Evolutionary conservation across 2,888 invertebrate species (phyloP), one percentile per base, ranked within the genome.

Genomic region (Apotomis turbidana): DNA sequence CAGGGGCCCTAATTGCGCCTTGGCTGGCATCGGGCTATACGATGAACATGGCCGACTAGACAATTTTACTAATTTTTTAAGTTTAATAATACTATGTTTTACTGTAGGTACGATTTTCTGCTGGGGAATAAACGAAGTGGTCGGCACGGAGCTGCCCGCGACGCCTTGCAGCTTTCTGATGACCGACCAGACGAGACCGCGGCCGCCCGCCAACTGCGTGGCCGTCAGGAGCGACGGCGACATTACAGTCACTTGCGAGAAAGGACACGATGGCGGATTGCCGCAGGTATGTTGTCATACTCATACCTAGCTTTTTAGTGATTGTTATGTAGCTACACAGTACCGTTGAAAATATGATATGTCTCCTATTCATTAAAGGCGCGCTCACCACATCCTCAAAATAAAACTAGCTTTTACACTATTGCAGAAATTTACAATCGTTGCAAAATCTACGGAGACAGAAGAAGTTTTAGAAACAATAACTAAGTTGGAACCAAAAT

Each of bases 371-470:
- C 27, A 27, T 27, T 27, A 27, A 27, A 27, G 27, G 27, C 27
- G 27, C 27, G 2, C 27, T 27, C 2, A 27, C 27, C 2, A 27
- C 27, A 27, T 27, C 27, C 41, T 41, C 49, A 49, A 49, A 49
- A 41, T 41, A 4, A 41, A 41, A 4, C 5, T 41, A 41, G 0
- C 4, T 41, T 41, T 41, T 41, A 49, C 9, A 9, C 2, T 57
- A 36, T 88, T 87, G 3, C 84, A 93, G 93, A 90, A 88, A 85
- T 93, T 93, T 78, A 90, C 88, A 78, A 89, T 93, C 57, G 81
- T 80, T 15, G 88, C 89, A 0, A 81, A 81, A 74, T 81, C 84
- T 0, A 75, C 82, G 67, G 83, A 87, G 27, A 79, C 86, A 0
- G 83, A 85, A 3, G 85, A 87, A 38, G 80, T 85, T 64, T 74